Base-by-base conservation (phyloP, 2,113 vertebrate species). In the Ictalurus punctatus region DNA sequence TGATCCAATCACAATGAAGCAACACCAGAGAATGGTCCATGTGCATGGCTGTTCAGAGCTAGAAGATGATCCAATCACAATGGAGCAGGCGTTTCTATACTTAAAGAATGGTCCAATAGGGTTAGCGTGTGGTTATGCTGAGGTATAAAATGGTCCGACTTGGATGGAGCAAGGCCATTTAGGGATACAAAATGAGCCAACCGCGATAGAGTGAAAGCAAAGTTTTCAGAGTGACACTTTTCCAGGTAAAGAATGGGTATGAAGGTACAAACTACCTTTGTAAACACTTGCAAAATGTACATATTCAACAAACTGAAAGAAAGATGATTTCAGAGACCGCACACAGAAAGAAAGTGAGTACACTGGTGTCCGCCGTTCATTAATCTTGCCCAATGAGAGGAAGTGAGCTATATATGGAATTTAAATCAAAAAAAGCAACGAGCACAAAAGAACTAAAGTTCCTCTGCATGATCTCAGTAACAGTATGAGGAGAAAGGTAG, bases 201-300 rank as follows among this genome's bases (percentile, higher is more conserved):
- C 94, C 89, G 93, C 90, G 91, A 90, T 78, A 92, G 91, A 94
- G 94, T 90, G 89, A 94, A 92, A 92, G 59, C 74, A 48, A 80
- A 37, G 14, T 71, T 84, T 89, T 89, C 13, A 85, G 85, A 90
- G 73, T 86, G 48, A 87, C 23, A 92, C 90, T 91, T 93, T 94
- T 91, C 86, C 88, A 94, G 92, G 89, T 90, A 93, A 92, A 93
- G 83, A 91, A 93, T 94, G 94, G 89, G 79, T 73, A 95, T 94
- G 95, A 92, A 92, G 87, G 90, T 93, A 93, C 81, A 93, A 94
- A 92, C 94, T 93, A 94, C 94, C 95, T 95, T 95, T 92, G 90
- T 67, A 95, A 95, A 96, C 95, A 96, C 95, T 96, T 96, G 95
- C 95, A 96, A 96, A 96, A 96, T 96, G 95, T 95, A 95, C 90